Conservation (phyloP, 2,113 vertebrate genomes). For the Machaerirhynchus nigripectus region DNA sequence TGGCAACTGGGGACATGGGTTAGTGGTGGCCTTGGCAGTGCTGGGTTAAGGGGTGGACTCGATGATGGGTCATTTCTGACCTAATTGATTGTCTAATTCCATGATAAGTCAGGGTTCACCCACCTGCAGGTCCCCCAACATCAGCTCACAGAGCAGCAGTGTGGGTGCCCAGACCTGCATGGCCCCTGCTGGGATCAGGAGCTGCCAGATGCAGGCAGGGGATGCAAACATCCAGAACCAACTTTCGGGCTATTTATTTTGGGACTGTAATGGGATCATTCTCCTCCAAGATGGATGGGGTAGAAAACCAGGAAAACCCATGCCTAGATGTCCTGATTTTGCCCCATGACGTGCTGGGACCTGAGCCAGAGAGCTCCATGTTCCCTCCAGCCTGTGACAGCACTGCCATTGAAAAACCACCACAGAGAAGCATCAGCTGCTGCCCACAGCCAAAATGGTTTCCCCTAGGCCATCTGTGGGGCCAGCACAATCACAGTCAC, state of each 20-base stretch:
- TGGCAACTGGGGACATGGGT: neutral
- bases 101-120: neutral
- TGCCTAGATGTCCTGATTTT: neutral
- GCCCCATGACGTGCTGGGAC: neutral
- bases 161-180: neutral
- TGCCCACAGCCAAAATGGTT: neutral
- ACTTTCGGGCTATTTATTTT: neutral
- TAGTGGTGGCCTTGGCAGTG: neutral
- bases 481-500: accelerated
- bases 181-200: neutral
- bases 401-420: neutral
- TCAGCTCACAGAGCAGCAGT: accelerated
- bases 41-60: neutral
- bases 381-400: neutral
- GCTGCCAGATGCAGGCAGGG: neutral
- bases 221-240: neutral
- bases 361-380: neutral
- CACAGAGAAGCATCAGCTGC: neutral
- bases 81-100: neutral
- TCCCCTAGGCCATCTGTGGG: neutral
- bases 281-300: neutral
- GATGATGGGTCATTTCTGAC: neutral
- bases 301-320: neutral
- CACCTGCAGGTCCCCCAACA: neutral
- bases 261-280: neutral